A percentile compares a stretch with the other conserved stretches of the same genome.
phyloP scores from a whole-genome alignment of 2,113 vertebrate genomes.

The Chrysemys picta region DNA sequence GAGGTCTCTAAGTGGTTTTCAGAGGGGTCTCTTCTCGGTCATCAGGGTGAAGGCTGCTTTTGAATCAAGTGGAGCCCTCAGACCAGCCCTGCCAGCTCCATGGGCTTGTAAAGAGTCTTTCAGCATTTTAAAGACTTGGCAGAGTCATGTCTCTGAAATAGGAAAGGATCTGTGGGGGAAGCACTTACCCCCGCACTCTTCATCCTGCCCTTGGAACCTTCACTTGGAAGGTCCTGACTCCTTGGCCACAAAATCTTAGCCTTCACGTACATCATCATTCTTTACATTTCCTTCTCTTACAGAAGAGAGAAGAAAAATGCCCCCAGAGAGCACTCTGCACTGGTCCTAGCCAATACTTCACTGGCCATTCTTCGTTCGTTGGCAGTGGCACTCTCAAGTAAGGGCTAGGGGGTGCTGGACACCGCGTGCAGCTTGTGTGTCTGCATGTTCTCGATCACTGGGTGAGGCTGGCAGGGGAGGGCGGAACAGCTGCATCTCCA shows the following conservation, averaged over 20 bases:
- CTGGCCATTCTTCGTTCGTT: not conserved
- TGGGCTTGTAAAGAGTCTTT: not conserved
- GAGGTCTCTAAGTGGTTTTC: not conserved
- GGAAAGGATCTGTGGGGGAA: not conserved
- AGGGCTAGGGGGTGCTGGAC: not conserved
- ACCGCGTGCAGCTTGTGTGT: not conserved
- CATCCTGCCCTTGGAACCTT: not conserved
- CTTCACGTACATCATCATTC: not conserved
- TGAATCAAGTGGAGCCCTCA: not conserved
- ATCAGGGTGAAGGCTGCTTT: not conserved
- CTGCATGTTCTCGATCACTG: not conserved
- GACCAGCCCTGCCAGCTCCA: not conserved
- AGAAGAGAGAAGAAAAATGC: too few species aligned
- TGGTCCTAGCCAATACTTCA: not conserved
- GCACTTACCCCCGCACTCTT: not conserved
- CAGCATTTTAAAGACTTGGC: not conserved
- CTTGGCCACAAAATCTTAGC: not conserved
- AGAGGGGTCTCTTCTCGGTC: too few species aligned
- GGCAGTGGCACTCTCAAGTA: not conserved
- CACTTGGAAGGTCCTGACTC: not conserved
- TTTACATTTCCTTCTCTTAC: too few species aligned
- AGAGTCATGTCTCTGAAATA: not conserved
- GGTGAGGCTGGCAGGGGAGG: fast-evolving
- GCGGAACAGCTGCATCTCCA: not conserved
- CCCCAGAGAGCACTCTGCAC: not conserved